These are phyloP conservation scores for Hipparchia semele DNA, from an alignment of 2,888 invertebrate species.

Conservation along the genomic window DNA sequence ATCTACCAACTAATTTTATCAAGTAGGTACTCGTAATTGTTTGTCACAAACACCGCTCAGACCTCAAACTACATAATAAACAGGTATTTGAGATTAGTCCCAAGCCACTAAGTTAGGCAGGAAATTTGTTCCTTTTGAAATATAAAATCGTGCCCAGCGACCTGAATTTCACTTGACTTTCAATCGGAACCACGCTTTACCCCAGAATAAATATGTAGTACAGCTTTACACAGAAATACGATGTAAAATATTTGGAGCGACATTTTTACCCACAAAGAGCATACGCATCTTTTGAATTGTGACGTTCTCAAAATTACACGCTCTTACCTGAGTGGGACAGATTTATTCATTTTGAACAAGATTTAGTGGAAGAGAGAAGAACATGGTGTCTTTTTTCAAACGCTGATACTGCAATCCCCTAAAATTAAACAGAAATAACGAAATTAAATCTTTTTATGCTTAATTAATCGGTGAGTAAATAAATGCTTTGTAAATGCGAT, in stretches of 20 bases:
- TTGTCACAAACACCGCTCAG: background rate
- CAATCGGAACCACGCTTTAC: constrained; percentile 16
- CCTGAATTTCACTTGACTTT: constrained; percentile 17
- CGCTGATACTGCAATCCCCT: background rate
- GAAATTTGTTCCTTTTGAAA: constrained; percentile 12
- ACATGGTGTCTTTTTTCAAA: background rate
- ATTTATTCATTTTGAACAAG: constrained; percentile 1
- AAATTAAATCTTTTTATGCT: background rate
- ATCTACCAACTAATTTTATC: background rate
- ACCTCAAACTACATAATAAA: background rate
- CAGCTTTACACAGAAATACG: constrained; percentile 14
- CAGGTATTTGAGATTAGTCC: background rate
- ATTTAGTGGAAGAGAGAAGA: background rate
- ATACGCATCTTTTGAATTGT: constrained; percentile 30
- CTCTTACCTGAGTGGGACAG: background rate
- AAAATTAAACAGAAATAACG: background rate
- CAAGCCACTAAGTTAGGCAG: constrained; percentile 9
- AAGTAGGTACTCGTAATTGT: background rate
- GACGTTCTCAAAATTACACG: constrained; percentile 24
- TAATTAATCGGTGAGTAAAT: too few relatives aligned
- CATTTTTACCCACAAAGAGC: constrained; percentile 31
- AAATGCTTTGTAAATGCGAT: too few relatives aligned
- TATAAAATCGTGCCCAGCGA: constrained; percentile 12
- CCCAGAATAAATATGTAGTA: background rate
- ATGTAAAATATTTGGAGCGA: constrained; percentile 23